Evolutionary conservation across 2,113 vertebrate genomes (phyloP).

Genomic region (Illadopsis cleaveri): DNA sequence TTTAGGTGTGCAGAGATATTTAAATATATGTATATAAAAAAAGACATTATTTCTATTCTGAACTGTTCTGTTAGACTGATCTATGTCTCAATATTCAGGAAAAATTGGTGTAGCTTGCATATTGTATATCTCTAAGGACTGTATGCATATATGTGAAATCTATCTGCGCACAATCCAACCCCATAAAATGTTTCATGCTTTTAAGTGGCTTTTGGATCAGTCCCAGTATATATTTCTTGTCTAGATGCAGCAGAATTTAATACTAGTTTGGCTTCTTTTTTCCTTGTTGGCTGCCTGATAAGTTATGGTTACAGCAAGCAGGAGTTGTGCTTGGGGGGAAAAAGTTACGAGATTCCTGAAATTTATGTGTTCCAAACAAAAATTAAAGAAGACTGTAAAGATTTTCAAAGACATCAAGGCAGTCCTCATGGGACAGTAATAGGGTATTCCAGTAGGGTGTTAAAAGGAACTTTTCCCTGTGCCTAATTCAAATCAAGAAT

Average conservation of each 20-base stretch:
- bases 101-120: neutral
- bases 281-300: neutral
- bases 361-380: neutral
- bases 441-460: neutral
- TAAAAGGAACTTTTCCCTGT: neutral
- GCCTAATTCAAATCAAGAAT: neutral
- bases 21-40: neutral
- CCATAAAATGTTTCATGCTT: neutral
- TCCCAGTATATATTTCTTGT: neutral
- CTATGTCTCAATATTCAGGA: neutral
- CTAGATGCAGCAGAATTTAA: neutral
- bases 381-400: neutral
- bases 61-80: neutral
- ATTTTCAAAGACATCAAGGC: neutral
- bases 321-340: neutral
- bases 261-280: neutral
- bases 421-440: neutral
- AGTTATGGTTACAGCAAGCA: neutral
- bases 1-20: neutral
- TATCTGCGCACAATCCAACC: neutral
- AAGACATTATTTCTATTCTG: neutral
- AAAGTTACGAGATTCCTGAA: conserved; percentile 12
- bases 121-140: neutral
- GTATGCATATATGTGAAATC: neutral
- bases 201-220: neutral